Percentiles rank a stretch among this genome's conserved stretches.
Conservation (phyloP, 2,797 vertebrate species). For the Chrosomus eos region DNA sequence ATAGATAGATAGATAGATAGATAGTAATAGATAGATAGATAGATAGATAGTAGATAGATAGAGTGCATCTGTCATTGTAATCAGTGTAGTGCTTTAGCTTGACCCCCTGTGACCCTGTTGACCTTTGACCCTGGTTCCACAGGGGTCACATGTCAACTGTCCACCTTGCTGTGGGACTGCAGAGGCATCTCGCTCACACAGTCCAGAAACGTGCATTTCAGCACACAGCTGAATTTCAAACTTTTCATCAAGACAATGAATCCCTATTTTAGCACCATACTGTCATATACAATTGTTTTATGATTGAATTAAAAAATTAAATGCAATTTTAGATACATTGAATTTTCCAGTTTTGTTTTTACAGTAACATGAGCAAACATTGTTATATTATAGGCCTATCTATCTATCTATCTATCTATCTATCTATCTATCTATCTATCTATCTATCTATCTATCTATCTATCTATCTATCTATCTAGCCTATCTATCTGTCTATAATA, state of each 20-base stretch:
- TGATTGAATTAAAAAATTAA: too few relatives aligned
- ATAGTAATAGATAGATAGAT: not conserved
- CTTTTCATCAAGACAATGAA: not conserved
- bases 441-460: not conserved
- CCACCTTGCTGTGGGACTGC: not conserved
- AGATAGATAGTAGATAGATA: not conserved
- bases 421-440: too few relatives aligned
- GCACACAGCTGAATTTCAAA: constrained; percentile 4
- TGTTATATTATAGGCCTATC: not conserved
- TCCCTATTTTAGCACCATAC: not conserved
- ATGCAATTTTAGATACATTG: too few relatives aligned
- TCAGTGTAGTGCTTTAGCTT: not conserved
- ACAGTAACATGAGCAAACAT: too few relatives aligned
- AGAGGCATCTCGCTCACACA: constrained; percentile 6
- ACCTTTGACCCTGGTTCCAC: constrained; percentile 30
- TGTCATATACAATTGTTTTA: too few relatives aligned
- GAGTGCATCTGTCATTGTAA: not conserved
- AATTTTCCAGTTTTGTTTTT: too few relatives aligned
- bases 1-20: not conserved
- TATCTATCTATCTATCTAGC: not conserved
- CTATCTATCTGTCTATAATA: not conserved
- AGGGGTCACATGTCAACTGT: constrained; percentile 39
- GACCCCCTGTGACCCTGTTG: constrained; percentile 26
- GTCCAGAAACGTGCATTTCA: constrained; percentile 15
- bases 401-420: not conserved